Evolutionary conservation across 30 jellyfish, hydroid and myxozoan genomes (phyloP).

Genomic region (Aurelia sp.): DNA sequence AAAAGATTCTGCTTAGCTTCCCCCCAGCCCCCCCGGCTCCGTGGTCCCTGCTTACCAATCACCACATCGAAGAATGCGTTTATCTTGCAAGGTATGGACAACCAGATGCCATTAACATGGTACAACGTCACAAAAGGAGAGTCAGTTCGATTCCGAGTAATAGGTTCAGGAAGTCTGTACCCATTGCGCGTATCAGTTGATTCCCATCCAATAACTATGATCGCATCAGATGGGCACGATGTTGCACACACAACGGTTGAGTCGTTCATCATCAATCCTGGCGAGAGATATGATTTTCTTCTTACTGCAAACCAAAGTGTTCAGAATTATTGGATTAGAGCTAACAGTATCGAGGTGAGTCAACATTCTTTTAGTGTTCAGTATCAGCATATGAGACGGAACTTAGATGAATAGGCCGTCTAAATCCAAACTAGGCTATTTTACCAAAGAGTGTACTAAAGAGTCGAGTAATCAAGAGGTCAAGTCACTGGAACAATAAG

Average conservation of each 20-base stretch:
- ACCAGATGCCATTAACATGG: conserved; percentile 80
- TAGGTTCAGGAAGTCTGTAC: conserved; percentile 78
- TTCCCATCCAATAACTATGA: conserved; percentile 64
- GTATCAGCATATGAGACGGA: too few relatives aligned
- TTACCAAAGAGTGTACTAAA: too few relatives aligned
- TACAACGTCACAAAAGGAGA: conserved; percentile 73
- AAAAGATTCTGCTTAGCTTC: too few relatives aligned
- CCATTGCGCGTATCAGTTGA: conserved; percentile 92
- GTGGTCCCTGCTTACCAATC: too few relatives aligned
- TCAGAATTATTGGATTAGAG: conserved; percentile 88
- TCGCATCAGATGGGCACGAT: conserved; percentile 90
- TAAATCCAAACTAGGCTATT: too few relatives aligned
- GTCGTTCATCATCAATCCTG: conserved; percentile 83
- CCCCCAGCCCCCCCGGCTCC: too few relatives aligned
- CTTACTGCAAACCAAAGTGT: conserved; percentile 69
- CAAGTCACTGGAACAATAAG: too few relatives aligned
- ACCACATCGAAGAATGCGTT: too few relatives aligned
- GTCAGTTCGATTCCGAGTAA: conserved; percentile 84
- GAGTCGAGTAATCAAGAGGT: too few relatives aligned
- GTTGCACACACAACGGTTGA: conserved; percentile 64
- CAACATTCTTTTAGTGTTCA: too few relatives aligned
- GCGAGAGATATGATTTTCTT: conserved; percentile 88
- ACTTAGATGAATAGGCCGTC: too few relatives aligned
- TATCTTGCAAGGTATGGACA: conserved; percentile 43
- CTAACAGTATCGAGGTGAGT: conserved; percentile 87